Base-by-base conservation (phyloP, 2,888 invertebrate species). In the Orchesella flavescens region DNA sequence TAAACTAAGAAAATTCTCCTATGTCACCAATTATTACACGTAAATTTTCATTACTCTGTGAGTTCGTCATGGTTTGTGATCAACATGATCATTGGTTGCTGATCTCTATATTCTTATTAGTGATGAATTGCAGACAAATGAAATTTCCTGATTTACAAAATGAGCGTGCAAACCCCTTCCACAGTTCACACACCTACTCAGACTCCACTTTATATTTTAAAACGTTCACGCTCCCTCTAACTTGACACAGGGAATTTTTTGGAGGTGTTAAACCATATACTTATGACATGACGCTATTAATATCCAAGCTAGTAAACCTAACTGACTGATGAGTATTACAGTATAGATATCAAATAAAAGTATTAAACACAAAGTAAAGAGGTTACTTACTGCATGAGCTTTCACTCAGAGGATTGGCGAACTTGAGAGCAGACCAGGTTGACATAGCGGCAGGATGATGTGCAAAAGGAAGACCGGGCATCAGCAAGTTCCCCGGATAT, bases 401-500 rank as follows among this genome's bases (percentile, higher is more conserved):
- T 66, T 88, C 87, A 78, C 79, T 86, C 74, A 85, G 63, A 71
- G 68, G 85, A 68, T 79, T 83, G 49, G 85, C 78, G 81, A 88
- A 88, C 78, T 88, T 88, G 79, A 88, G 69, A 55, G 85, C 87
- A 63, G 85, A 85, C 88, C 88, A 88, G 5, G 85, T 72, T 49
- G 86, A 87, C 61, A 87, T 79, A 44, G 86, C 79, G 61, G 87
- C 86, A 63, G 87, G 86, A 87, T 86, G 88, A 19, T 82, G 84
- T 74, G 85, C 85, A 76, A 88, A 88, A 61, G 87, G 84, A 73
- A 88, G 81, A 34, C 88, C 88, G 66, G 79, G 86, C 85, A 88
- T 87, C 21, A 88, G 84, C 57, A 88, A 74, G 80, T 88, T 88
- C n/a, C 86, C 87, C 85, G 88, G 87, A 86, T 87, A 88, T 74